Evolutionary conservation across 2,797 vertebrate genomes (phyloP), one percentile per base, ranked within the genome.

Genomic region (Tamandua tetradactyla): DNA sequence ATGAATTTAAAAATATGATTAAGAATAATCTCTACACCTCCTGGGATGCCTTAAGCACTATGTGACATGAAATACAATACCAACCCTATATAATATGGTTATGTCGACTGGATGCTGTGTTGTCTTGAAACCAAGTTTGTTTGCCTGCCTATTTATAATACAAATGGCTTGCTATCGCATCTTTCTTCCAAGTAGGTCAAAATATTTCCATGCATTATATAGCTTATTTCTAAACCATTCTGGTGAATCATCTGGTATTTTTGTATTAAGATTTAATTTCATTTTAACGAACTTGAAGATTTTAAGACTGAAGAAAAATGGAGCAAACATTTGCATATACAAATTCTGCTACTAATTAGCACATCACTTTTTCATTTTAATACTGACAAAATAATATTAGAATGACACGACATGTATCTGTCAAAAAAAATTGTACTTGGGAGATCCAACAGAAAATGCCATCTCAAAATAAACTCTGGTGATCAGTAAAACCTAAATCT

Each of bases 101-200:
- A 69, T 85, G 94, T 49, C 71, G 37, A 89, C 11, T 55, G 23
- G 40, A 61, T 74, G 49, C 91, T 68, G 1, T 47, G 57, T 5
- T 66, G 37, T 25, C 68, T 62, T 92, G n/a, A 78, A 92, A 93
- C 13, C 76, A 57, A 68, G 84, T 92, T 59, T 79, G 32, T 35
- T 62, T 95, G 55, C 75, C 87, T 83, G 78, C 37, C 42, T 30
- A 85, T 75, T 87, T 86, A 87, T 44, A 95, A 89, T 44, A 74
- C 22, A 62, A 87, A 87, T 23, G 94, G 68, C n/a, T 89, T 95
- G 44, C 35, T 72, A 90, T 10, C 83, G 30, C n/a, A 12, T 37
- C 76, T 81, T 93, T 90, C 52, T 85, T 88, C 40, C 52, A 97
- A 94, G 57, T 72, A 71, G 84, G 72, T 87, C 20, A 89, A 94